Conservation (phyloP, 1,140 invertebrate genomes). For the Ceratina australensis region DNA sequence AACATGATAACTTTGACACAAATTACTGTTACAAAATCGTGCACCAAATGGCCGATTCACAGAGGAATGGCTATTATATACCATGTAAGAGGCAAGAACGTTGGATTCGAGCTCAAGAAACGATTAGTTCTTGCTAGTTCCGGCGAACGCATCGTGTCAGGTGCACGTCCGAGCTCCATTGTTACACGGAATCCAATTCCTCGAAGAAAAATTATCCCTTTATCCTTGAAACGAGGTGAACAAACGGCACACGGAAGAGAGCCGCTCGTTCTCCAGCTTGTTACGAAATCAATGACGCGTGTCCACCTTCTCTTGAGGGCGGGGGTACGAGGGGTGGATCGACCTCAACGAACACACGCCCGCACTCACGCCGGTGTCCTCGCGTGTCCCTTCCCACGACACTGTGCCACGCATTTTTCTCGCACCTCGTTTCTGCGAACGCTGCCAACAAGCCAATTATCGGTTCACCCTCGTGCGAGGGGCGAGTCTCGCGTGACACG, state of each 20-base stretch:
- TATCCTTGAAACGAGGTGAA: slow-evolving; percentile 21
- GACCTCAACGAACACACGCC: slow-evolving; percentile 30
- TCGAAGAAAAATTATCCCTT: slow-evolving; percentile 35
- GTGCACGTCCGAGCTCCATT: slow-evolving; percentile 1
- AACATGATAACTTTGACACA: too few species aligned
- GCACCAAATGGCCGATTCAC: too few species aligned
- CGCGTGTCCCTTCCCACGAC: not conserved
- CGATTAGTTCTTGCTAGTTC: slow-evolving; percentile 1
- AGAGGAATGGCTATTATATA: too few species aligned
- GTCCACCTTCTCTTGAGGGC: slow-evolving; percentile 9
- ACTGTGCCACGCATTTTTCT: slow-evolving; percentile 30
- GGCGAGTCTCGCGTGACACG: not conserved
- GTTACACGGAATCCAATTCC: slow-evolving; percentile 19
- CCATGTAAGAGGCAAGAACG: too few species aligned
- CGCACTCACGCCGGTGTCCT: slow-evolving; percentile 32
- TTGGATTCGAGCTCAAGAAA: not conserved
- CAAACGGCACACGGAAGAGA: slow-evolving; percentile 10
- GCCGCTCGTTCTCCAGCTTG: slow-evolving; percentile 38
- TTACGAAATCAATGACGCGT: slow-evolving; percentile 57
- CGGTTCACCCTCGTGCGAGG: not conserved
- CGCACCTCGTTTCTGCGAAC: not conserved
- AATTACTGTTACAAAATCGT: too few species aligned
- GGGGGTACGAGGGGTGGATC: not conserved
- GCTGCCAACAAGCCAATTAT: slow-evolving; percentile 2
- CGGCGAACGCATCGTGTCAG: slow-evolving; percentile 18